Evolutionary conservation across 1,140 invertebrate species (phyloP).

Genomic region (Drosophila novamexicana): DNA sequence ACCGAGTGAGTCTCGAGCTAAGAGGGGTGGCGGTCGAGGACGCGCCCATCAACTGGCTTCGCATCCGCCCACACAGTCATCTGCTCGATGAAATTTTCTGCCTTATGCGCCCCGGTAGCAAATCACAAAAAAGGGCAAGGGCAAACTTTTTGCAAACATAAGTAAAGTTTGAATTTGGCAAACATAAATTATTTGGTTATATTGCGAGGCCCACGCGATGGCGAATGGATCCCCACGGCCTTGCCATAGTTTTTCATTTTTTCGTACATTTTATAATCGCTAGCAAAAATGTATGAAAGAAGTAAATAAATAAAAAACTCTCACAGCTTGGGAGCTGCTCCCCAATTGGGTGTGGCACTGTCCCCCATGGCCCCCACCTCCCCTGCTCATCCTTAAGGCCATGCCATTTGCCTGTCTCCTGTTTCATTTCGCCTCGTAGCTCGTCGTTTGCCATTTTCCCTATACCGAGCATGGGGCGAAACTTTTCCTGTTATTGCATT

Average conservation of each 20-base stretch:
- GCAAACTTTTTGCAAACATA: conserved; percentile 55
- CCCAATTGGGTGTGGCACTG: conserved; percentile 47
- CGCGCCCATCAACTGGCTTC: conserved; percentile 52
- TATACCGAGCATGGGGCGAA: conserved; percentile 21
- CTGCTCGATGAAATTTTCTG: conserved; percentile 51
- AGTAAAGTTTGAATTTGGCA: conserved; percentile 79
- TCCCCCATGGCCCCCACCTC: neutral
- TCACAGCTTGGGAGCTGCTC: conserved; percentile 28
- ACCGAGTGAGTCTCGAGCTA: conserved; percentile 67
- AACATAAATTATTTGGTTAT: conserved; percentile 65
- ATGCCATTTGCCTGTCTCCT: conserved; percentile 57
- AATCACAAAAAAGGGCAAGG: conserved; percentile 41
- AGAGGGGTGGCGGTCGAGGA: neutral
- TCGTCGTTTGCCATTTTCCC: conserved; percentile 11
- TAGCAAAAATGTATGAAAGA: conserved; percentile 69
- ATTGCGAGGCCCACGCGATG: conserved; percentile 13
- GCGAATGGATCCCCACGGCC: conserved; percentile 34
- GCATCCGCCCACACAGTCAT: conserved; percentile 68
- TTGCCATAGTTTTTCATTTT: conserved; percentile 55
- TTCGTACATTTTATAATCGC: conserved; percentile 69
- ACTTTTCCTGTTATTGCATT: conserved; percentile 76
- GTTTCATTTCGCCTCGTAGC: conserved; percentile 1
- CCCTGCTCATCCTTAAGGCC: neutral
- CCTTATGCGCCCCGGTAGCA: conserved; percentile 49
- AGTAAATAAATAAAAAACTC: conserved; percentile 78